phyloP scores from a whole-genome alignment of 2,797 vertebrate genomes.

The Hydrolagus colliei region DNA sequence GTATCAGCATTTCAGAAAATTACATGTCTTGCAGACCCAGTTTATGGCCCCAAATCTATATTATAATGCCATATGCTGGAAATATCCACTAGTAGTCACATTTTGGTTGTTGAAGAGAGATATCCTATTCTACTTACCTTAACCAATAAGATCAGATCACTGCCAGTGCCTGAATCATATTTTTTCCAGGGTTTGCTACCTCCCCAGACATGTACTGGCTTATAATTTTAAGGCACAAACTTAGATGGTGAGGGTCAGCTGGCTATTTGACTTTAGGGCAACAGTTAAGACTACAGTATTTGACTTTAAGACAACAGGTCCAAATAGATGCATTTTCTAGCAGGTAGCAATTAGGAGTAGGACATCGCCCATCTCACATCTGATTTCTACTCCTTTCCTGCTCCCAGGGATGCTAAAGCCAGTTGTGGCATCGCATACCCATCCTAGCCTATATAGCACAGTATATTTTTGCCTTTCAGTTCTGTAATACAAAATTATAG shows the following conservation, averaged over 20 bases:
- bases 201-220: conserved; percentile 38
- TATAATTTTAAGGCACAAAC: too few relatives aligned
- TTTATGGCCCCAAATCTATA: too few relatives aligned
- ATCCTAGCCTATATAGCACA: not conserved
- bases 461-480: not conserved
- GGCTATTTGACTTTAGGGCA: not conserved
- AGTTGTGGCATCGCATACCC: not conserved
- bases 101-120: too few relatives aligned
- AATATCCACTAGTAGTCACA: too few relatives aligned
- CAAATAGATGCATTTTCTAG: not conserved
- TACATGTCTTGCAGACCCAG: too few relatives aligned
- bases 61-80: too few relatives aligned
- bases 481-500: too few relatives aligned
- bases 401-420: not conserved
- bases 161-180: too few relatives aligned
- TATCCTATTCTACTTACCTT: too few relatives aligned
- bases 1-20: too few relatives aligned
- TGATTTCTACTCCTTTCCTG: not conserved
- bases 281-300: not conserved
- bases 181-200: conserved; percentile 49
- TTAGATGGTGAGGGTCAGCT: too few relatives aligned
- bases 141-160: not conserved
- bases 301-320: not conserved
- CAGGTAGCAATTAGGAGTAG: not conserved
- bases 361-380: not conserved